Evolutionary conservation across 1,140 invertebrate genomes (phyloP).

Genomic region (Pseudomyrmex flavicornis): DNA sequence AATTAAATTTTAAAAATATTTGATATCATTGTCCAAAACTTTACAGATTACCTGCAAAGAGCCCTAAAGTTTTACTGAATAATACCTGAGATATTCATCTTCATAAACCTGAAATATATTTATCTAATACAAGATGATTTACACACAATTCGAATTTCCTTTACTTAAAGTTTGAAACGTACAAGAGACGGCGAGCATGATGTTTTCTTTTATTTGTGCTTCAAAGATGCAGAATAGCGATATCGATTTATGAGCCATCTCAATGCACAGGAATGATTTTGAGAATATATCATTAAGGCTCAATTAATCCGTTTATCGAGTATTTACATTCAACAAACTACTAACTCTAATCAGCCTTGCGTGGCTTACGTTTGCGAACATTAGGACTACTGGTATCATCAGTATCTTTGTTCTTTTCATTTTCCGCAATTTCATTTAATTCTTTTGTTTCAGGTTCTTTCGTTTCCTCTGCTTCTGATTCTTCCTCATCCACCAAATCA

Average conservation of each 20-base stretch:
- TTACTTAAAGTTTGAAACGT: slow-evolving; percentile 12
- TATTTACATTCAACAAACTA: slow-evolving; percentile 69
- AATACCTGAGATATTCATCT: slow-evolving; percentile 58
- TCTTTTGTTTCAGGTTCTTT: slow-evolving; percentile 83
- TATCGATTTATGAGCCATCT: background rate
- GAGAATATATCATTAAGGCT: slow-evolving; percentile 52
- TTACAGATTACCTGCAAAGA: background rate
- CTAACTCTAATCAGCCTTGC: slow-evolving; percentile 87
- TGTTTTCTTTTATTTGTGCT: slow-evolving; percentile 20
- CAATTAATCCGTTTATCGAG: slow-evolving; percentile 47
- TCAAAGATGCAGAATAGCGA: slow-evolving; percentile 22
- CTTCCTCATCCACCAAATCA: slow-evolving; percentile 86
- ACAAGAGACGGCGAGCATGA: slow-evolving; percentile 25
- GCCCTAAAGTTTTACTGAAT: slow-evolving; percentile 56
- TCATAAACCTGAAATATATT: slow-evolving; percentile 46
- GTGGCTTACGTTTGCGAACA: slow-evolving; percentile 87
- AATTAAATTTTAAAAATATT: slow-evolving; percentile 32
- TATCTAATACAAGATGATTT: slow-evolving; percentile 41
- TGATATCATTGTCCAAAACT: background rate
- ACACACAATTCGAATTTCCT: slow-evolving; percentile 21
- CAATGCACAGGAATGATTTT: slow-evolving; percentile 61
- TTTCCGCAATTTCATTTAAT: slow-evolving; percentile 80
- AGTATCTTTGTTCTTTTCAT: slow-evolving; percentile 79
- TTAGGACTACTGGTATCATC: slow-evolving; percentile 84
- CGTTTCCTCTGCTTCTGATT: slow-evolving; percentile 82